phyloP scores from a whole-genome alignment of 2,888 invertebrate species.

The Platypus cylindrus region DNA sequence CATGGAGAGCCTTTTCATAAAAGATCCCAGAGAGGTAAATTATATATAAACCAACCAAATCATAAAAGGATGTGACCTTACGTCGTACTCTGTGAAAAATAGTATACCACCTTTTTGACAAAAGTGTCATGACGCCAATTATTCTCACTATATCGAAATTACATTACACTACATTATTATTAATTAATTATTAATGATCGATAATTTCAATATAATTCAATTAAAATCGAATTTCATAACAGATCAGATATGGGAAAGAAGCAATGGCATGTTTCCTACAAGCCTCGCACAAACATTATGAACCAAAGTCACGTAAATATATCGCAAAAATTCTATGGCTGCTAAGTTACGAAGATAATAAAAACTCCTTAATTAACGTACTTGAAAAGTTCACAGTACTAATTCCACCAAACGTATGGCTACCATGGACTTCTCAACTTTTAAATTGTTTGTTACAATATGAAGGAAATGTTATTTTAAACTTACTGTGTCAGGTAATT shows the following conservation, averaged over 20 bases:
- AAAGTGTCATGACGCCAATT: background rate
- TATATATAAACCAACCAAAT: too few species aligned
- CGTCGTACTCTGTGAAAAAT: background rate
- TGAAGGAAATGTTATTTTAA: constrained; percentile 81
- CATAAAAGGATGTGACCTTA: too few species aligned
- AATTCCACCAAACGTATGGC: constrained; percentile 88
- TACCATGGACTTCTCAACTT: constrained; percentile 41
- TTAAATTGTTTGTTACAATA: constrained; percentile 32
- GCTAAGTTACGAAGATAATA: constrained; percentile 85
- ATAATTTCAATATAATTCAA: too few species aligned
- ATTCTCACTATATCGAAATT: background rate
- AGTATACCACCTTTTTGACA: background rate
- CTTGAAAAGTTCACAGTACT: constrained; percentile 88
- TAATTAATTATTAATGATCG: too few species aligned
- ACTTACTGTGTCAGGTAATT: constrained; percentile 72
- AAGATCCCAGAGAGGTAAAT: constrained; percentile 47
- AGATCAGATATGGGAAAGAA: constrained; percentile 53
- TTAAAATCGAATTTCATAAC: background rate
- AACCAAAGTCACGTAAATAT: constrained; percentile 87
- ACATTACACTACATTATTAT: too few species aligned
- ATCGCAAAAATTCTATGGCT: constrained; percentile 91
- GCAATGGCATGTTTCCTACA: constrained; percentile 91
- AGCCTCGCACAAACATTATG: constrained; percentile 89
- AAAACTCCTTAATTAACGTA: constrained; percentile 63
- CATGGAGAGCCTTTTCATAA: constrained; percentile 76